Percentiles rank a stretch among this genome's conserved stretches.
phyloP scores from a whole-genome alignment of 2,888 invertebrate species.

The Drosophila koepferae region DNA sequence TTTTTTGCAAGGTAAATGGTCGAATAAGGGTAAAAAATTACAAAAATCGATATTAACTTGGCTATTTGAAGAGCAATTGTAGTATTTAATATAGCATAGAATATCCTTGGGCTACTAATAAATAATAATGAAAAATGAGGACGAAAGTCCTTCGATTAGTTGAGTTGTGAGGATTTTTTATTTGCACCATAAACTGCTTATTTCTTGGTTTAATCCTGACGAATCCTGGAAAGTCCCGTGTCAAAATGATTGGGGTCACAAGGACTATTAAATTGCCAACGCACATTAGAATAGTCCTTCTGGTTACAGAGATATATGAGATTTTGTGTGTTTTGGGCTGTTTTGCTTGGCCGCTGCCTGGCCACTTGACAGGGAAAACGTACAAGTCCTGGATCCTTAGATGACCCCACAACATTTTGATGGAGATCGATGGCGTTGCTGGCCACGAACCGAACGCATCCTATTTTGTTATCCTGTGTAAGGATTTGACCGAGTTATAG shows the following conservation, averaged over 20 bases:
- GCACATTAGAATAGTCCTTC: not conserved
- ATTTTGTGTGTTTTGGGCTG: conserved; percentile 1
- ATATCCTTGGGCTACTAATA: no score
- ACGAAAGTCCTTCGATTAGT: not conserved
- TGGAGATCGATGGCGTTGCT: not conserved
- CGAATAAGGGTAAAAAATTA: not conserved
- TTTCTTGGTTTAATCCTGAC: not conserved
- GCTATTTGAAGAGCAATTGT: no score
- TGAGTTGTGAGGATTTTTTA: not conserved
- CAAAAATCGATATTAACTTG: not conserved
- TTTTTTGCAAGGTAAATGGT: not conserved
- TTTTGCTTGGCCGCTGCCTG: not conserved
- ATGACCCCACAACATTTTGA: not conserved
- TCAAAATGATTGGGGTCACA: not conserved
- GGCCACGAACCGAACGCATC: not conserved
- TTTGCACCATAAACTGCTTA: not conserved
- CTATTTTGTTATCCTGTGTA: not conserved
- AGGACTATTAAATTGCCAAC: not conserved
- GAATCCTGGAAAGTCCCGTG: not conserved
- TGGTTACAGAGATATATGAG: not conserved
- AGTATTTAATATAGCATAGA: not conserved
- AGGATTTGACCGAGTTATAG: not conserved
- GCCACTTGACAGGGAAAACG: not conserved
- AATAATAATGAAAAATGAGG: not conserved
- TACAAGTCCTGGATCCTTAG: not conserved